Percentiles rank a stretch among this genome's conserved stretches.
phyloP scores from a whole-genome alignment of 2,888 invertebrate species.

The Doris montereyensis region DNA sequence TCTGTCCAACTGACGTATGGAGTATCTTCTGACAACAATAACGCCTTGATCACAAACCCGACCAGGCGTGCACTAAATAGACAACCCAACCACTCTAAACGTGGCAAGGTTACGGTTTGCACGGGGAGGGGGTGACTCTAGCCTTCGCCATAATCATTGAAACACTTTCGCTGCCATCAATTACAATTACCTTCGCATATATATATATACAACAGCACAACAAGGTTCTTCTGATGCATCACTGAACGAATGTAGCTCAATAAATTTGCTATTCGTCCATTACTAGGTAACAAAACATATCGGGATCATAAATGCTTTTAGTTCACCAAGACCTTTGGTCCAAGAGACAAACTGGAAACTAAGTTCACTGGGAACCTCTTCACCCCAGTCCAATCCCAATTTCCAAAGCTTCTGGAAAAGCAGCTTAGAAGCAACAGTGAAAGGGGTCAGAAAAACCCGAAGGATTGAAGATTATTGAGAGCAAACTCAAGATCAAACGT shows the following conservation, averaged over 20 bases:
- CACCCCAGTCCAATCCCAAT: conserved; percentile 10
- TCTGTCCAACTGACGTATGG: no score
- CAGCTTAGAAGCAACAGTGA: conserved; percentile 3
- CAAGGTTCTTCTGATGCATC: background rate
- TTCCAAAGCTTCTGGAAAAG: conserved; percentile 9
- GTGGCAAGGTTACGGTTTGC: background rate
- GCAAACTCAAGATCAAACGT: background rate
- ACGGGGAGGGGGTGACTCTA: background rate
- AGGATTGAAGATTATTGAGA: background rate
- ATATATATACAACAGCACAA: background rate
- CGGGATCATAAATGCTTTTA: background rate
- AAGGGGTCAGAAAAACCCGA: background rate
- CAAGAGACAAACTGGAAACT: no score
- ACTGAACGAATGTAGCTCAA: no score
- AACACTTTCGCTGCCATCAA: background rate
- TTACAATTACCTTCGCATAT: background rate
- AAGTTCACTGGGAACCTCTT: no score
- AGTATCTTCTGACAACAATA: no score
- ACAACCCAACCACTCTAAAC: background rate
- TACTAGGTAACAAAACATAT: background rate
- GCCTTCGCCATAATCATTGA: no score
- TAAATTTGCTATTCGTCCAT: background rate
- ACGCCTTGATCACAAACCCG: no score
- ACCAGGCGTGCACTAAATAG: background rate
- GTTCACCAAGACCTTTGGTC: background rate